These are phyloP conservation scores for Coregonus ussuriensis DNA, from an alignment of 2,797 vertebrate genomes.

Conservation along the genomic window DNA sequence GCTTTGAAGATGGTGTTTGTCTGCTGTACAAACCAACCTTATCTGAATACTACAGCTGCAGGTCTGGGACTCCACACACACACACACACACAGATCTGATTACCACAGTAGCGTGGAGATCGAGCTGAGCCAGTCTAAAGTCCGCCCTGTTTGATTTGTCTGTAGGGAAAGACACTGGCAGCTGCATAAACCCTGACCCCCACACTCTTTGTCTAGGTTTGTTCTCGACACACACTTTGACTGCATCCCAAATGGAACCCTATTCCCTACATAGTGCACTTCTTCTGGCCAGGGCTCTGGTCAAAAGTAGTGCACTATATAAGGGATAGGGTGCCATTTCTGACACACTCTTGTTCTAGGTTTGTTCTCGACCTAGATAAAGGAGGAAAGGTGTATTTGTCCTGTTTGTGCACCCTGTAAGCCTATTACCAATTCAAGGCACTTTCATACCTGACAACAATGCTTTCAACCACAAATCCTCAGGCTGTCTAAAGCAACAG, in stretches of 20 bases:
- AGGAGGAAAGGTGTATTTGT: slow-evolving; percentile 50
- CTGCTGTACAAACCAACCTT: slow-evolving; percentile 46
- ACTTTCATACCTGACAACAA: slow-evolving; percentile 31
- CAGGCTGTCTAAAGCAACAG: slow-evolving; percentile 40
- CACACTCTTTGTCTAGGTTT: slow-evolving; percentile 59
- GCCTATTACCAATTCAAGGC: slow-evolving; percentile 53
- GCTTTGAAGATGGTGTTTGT: slow-evolving; percentile 52
- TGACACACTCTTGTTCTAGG: slow-evolving; percentile 5
- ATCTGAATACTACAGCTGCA: slow-evolving; percentile 31
- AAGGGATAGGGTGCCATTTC: too few relatives aligned
- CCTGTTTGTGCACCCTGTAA: slow-evolving; percentile 48
- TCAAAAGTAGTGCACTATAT: too few relatives aligned
- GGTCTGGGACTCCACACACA: slow-evolving; percentile 49
- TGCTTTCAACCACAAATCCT: slow-evolving; percentile 38
- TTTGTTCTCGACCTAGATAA: slow-evolving; percentile 60
- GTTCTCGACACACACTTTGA: slow-evolving; percentile 33
- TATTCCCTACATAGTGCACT: too few relatives aligned
- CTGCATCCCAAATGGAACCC: too few relatives aligned
- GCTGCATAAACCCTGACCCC: slow-evolving; percentile 57
- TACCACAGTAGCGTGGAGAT: slow-evolving; percentile 58
- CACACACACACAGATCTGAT: slow-evolving; percentile 65
- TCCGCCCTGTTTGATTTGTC: slow-evolving; percentile 66
- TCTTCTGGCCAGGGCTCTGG: too few relatives aligned
- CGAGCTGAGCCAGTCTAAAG: slow-evolving; percentile 62
- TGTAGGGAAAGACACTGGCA: slow-evolving; percentile 59